Evolutionary conservation across 2,797 vertebrate species (phyloP), one percentile per base, ranked within the genome.

Genomic region (Eutrigla gurnardus): DNA sequence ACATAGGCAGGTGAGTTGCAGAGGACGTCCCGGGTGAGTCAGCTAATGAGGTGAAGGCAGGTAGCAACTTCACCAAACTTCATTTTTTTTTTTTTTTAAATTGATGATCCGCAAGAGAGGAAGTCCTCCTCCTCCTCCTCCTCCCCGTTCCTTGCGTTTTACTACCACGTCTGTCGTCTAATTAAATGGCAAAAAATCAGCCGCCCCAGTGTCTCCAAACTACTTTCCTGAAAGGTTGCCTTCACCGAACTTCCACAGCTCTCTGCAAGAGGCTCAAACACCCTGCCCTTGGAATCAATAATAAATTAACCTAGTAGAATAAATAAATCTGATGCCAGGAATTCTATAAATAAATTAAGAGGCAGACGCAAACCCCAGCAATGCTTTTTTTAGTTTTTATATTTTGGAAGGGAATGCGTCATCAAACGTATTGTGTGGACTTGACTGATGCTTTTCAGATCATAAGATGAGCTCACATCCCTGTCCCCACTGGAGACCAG

Each of bases 231-330:
- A 73, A 47, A 55, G 75, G 78, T 67, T 75, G 52, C 67, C 52
- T 64, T 49, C 25, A 73, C 54, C 83, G 83, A 91, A 91, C 89
- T 90, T 94, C 86, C 88, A 62, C 80, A 62, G 64, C 60, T 82
- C 62, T 68, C 52, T 59, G 82, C 69, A 40, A 70, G 84, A 88
- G 90, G 81, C 89, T 75, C 83, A 46, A 78, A 91, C 80, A 88
- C 53, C 71, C 82, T 76, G 89, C 83, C 77, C 75, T 75, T 71
- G 2, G 85, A 91, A 92, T 94, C 92, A 89, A 90, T 89, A 88
- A 90, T 91, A 65, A 89, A 92, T 90, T 77, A 93, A 89, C 88
- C 85, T 78, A 80, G 75, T 85, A 85, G 84, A 89, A 78, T 79
- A 88, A 90, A 89, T 84, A 80, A 86, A 86, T 85, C 61, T 72